Evolutionary conservation across 2,888 invertebrate species (phyloP), one percentile per base, ranked within the genome.

Genomic region (Nematopogon swammerdamellus): DNA sequence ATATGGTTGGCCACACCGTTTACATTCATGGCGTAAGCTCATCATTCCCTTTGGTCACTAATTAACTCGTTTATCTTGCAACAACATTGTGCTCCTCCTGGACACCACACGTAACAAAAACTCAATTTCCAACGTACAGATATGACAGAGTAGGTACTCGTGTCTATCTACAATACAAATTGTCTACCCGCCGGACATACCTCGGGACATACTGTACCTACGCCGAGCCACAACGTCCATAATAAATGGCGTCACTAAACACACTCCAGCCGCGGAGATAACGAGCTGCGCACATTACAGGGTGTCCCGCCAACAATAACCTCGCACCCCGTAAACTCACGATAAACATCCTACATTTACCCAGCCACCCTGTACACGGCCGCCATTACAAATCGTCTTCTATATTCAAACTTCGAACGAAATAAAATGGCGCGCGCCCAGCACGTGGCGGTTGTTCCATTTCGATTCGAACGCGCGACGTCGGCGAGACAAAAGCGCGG

Each of bases 401-500:
- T 6, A 25, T 25, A 25, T 25, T 4, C 36, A 10, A 14, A 4
- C 36, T 36, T 36, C 36, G 8, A 4, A 3, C 36, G 3, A 36
- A 8, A 36, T 8, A 8, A 3, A 36, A 14, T 36, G 8, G 25
- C 14, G 11, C 3, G 36, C 3, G 36, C 11, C 14, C 4, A 36
- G 4, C 5, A 36, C 6, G 36, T 36, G 36, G 36, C 14, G 3
- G 36, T 36, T 36, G 36, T 4, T 8, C 36, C 3, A 14, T 36
- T 36, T 3, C 8, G 36, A 3, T 36, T 36, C 14, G n/a, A 36
- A 14, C 3, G n/a, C 36, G 11, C 6, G 3, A 14, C 8, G 36
- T 25, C 68, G 65, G 70, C 67, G 64, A 77, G 76, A 77, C 77
- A 79, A 79, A 79, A 79, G 77, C 74, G 79, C 77, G 79, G 70